Base-by-base conservation (phyloP, 2,113 vertebrate species). In the Tachysurus vachellii region DNA sequence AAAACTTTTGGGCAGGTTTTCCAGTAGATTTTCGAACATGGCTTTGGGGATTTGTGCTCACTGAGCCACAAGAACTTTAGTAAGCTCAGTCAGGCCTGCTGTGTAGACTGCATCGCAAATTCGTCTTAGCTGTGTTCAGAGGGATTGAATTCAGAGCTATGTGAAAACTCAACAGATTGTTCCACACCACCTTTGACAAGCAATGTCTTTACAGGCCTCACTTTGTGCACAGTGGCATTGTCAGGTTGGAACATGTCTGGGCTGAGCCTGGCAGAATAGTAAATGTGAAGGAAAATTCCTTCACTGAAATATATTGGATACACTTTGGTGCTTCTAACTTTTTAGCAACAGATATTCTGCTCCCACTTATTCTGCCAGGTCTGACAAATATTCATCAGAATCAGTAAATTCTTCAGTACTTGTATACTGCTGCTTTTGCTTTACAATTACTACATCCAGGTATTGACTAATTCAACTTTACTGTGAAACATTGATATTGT, bases 401-500 rank as follows among this genome's bases (percentile, higher is more conserved):
- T 17, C 31, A 16, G 3, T 50, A 76, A 50, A 76, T 50, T 50
- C 21, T 26, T 47, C 10, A 47, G 21, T 44, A 47, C 9, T 50
- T 75, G 10, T 21, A 75, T 75, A 23, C 44, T 76, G 44, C 44
- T 47, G 42, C 10, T 50, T 76, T 26, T 50, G 11, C 23, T 4
- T 14, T 12, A 11, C 73, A 76, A 50, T 26, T 50, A 76, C 44
- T 50, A n/a, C 4, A 75, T 71, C 80, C 85, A 84, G 54, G 26
- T 86, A 80, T 80, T 80, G 57, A 86, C 70, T 75, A 80, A 79
- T 17, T 31, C 70, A 13, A 3, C 23, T 85, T 84, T 59, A 64
- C 53, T 64, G 82, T 44, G 66, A 81, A 53, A 68, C 80, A 61
- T 26, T 64, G 75, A 56, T 36, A 81, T 88, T 80, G 85, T 77